Conservation (phyloP, 2,113 vertebrate genomes). For the Plotosus lineatus region DNA sequence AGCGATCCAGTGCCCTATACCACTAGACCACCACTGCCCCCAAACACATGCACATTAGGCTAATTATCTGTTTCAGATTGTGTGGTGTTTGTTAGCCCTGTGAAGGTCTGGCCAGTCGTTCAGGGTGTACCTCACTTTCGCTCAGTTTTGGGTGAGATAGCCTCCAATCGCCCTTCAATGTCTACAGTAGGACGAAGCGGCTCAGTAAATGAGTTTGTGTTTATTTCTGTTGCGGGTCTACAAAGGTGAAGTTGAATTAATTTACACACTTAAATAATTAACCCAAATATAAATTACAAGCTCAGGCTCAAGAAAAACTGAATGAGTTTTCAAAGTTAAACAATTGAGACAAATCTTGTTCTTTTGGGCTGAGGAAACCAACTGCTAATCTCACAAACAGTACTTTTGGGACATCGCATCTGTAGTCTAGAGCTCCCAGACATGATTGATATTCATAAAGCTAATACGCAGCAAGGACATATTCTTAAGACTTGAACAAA, state of each 20-base stretch:
- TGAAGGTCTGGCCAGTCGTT: too few relatives aligned
- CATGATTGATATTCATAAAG: constrained; percentile 44
- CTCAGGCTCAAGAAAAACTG: not conserved
- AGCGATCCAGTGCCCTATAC: too few relatives aligned
- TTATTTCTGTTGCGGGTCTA: not conserved
- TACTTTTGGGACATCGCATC: constrained; percentile 35
- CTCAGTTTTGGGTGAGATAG: too few relatives aligned
- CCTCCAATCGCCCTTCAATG: too few relatives aligned
- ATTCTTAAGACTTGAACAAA: constrained; percentile 42
- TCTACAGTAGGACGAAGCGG: too few relatives aligned
- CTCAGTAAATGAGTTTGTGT: too few relatives aligned
- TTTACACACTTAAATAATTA: not conserved
- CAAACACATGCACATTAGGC: too few relatives aligned
- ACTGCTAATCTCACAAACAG: constrained; percentile 27
- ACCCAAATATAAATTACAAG: not conserved
- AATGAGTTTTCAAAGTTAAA: not conserved
- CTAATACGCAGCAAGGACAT: constrained; percentile 46
- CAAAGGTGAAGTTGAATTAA: not conserved
- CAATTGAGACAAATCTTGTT: not conserved
- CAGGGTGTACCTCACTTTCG: too few relatives aligned
- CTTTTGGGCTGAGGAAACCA: not conserved
- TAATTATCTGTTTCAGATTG: too few relatives aligned
- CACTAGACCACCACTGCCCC: too few relatives aligned
- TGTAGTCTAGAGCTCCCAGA: constrained; percentile 22
- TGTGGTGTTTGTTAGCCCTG: too few relatives aligned